Percentiles rank a stretch among this genome's conserved stretches.
Evolutionary conservation across 1,140 invertebrate genomes (phyloP).

Genomic region (Lysiphlebus fabarum): DNA sequence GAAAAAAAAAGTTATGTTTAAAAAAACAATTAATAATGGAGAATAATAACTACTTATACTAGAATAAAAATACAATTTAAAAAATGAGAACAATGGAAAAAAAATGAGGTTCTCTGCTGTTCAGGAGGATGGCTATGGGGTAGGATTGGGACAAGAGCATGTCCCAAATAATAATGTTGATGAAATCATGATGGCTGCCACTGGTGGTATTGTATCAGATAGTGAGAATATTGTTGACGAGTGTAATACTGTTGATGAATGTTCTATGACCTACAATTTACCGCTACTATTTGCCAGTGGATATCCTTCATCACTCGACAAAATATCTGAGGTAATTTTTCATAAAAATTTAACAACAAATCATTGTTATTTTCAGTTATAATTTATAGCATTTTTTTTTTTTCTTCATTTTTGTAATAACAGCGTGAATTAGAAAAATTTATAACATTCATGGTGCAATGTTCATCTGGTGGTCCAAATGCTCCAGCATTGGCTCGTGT

Average conservation of each 20-base stretch:
- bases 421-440: slow-evolving; percentile 64
- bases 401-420: slow-evolving; percentile 28
- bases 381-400: slow-evolving; percentile 8
- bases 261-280: slow-evolving; percentile 63
- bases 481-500: slow-evolving; percentile 33
- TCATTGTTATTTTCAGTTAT: too few relatives aligned
- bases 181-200: slow-evolving; percentile 41
- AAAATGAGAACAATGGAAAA: slow-evolving; percentile 24
- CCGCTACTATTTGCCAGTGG: slow-evolving; percentile 68
- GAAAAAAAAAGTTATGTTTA: too few relatives aligned
- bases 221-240: slow-evolving; percentile 35
- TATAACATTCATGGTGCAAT: slow-evolving; percentile 71
- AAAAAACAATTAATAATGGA: too few relatives aligned
- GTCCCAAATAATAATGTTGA: slow-evolving; percentile 34
- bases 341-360: too few relatives aligned
- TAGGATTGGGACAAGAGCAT: slow-evolving; percentile 40
- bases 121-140: slow-evolving; percentile 44
- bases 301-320: slow-evolving; percentile 65
- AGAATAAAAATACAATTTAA: too few relatives aligned
- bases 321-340: slow-evolving; percentile 56
- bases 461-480: slow-evolving; percentile 62
- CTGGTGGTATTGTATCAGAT: slow-evolving; percentile 35
- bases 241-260: slow-evolving; percentile 39
- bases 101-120: slow-evolving; percentile 49
- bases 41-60: too few relatives aligned